These are phyloP conservation scores for Caenorhabditis sinica DNA, from an alignment of 2,888 invertebrate genomes.

Conservation along the genomic window DNA sequence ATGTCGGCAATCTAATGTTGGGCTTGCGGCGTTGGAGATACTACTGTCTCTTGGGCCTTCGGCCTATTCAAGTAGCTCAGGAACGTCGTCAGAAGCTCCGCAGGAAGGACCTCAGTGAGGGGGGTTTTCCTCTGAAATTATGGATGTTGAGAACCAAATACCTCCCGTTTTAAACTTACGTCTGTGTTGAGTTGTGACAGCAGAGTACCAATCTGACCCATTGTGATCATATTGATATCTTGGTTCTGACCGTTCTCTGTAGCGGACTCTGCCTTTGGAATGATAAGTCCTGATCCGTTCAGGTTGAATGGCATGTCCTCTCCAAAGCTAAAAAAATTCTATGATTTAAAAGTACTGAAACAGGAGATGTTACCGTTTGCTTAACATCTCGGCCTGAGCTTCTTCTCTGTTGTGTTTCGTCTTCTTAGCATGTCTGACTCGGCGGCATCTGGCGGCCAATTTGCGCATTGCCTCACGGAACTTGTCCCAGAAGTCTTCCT, in stretches of 20 bases:
- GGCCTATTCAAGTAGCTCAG: not conserved
- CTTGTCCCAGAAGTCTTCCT: constrained; percentile 83
- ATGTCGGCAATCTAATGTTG: constrained; percentile 3
- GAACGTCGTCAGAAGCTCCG: constrained; percentile 2
- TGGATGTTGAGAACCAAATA: not conserved
- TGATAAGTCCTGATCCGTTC: constrained; percentile 19
- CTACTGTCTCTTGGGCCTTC: constrained; percentile 21
- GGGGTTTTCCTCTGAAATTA: constrained; percentile 19
- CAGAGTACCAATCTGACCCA: constrained; percentile 8
- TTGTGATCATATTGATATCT: constrained; percentile 7
- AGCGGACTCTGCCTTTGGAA: constrained; percentile 38
- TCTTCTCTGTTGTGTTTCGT: constrained; percentile 73
- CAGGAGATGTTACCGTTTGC: constrained; percentile 34
- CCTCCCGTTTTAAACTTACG: not conserved
- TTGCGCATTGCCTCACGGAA: constrained; percentile 83
- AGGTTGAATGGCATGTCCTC: constrained; percentile 52
- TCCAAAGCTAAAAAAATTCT: constrained; percentile 33
- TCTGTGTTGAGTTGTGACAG: not conserved
- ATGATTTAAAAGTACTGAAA: not conserved
- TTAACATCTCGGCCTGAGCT: constrained; percentile 58
- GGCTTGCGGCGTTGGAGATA: constrained; percentile 7
- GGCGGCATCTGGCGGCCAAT: constrained; percentile 81
- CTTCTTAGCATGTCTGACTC: constrained; percentile 83
- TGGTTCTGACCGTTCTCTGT: not conserved
- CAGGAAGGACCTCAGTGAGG: not conserved